Base-by-base conservation (phyloP, 2,113 vertebrate genomes). In the Chionodraco myersi region DNA sequence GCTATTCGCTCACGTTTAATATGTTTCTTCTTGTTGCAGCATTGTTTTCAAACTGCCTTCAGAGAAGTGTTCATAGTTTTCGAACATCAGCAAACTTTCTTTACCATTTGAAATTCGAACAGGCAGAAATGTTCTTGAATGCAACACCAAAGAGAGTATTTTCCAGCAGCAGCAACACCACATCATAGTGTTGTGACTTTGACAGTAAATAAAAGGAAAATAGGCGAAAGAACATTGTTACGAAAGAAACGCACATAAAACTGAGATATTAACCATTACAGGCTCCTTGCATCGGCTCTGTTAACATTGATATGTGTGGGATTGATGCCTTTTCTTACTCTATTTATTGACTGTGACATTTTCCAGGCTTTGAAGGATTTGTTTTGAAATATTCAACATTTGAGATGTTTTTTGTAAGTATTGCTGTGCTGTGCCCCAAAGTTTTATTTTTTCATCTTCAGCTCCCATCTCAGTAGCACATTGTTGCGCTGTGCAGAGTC, bases 401-500 rank as follows among this genome's bases (percentile, higher is more conserved):
- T n/a, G 3, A 75, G 49, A 23, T 3, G 26, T 30, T 30, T 21
- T 57, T 75, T 51, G 45, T 45, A n/a, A 8, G n/a, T 36, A n/a
- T 0, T 15, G 48, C 18, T 21, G 21, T 21, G 21, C 21, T 45
- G 14, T 44, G 80, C 36, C 12, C 52, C 8, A 56, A 76, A 61
- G 59, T 76, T 82, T 74, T 57, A 2, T 70, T 44, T 64, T 79
- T 77, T 73, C 21, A 64, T 79, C 64, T 30, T 1, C 21, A 53
- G 26, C 66, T 76, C 64, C 41, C 52, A 26, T 54, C 36, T 79
- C 41, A 56, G 62, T 64, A 65, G 80, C 53, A 23, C n/a, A 44
- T 10, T 14, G 48, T 1, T 23, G 16, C 26, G 14, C 59, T 65
- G n/a, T 64, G 78, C 88, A 51, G 36, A 75, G 64, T 68, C 72